Base-by-base conservation (phyloP, 2,888 invertebrate genomes). In the Ennomos quercinarius region DNA sequence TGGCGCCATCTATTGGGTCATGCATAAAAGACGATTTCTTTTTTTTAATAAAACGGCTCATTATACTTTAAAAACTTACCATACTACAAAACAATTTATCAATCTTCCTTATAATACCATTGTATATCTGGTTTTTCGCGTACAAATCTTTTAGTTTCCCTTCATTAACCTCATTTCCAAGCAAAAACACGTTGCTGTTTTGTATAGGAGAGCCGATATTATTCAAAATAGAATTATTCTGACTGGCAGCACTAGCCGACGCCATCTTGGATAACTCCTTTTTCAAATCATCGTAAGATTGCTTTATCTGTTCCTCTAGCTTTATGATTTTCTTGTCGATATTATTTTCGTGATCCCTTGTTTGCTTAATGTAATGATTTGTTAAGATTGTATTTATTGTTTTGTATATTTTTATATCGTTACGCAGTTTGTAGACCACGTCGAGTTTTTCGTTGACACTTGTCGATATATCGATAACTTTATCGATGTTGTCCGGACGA, bases 311-410 rank as follows among this genome's bases (percentile, higher is more conserved):
- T 11, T 73, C 74, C 76, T 92, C 86, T 1, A 92, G 60, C 62
- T 84, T 84, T 0, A 89, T 70, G 12, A 91, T 85, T 78, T 91
- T 91, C 1, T 66, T 67, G 59, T 86, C 85, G 9, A 90, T 84
- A 27, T 72, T 79, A 38, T 77, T 83, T 61, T 91, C 91, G 58
- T 90, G 86, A 34, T 90, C 82, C 73, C 76, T 83, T 0, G 89
- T 92, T 46, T 87, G 80, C 74, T 90, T 91, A 42, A 91, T 83
- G 11, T 91, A 91, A 66, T 91, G 90, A 43, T 91, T 91, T 0
- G 91, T 90, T n/a, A 92, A 52, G 10, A 92, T 87, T 0, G 92
- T 91, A 57, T 92, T 92, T 1, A 92, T 87, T 0, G 92, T 91
- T 82, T 80, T 84, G 45, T 87, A 92, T 68, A 91, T 89, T 83